phyloP scores from a whole-genome alignment of 92 coral and sea anemone genomes.

The Zoanthus solanderi region DNA sequence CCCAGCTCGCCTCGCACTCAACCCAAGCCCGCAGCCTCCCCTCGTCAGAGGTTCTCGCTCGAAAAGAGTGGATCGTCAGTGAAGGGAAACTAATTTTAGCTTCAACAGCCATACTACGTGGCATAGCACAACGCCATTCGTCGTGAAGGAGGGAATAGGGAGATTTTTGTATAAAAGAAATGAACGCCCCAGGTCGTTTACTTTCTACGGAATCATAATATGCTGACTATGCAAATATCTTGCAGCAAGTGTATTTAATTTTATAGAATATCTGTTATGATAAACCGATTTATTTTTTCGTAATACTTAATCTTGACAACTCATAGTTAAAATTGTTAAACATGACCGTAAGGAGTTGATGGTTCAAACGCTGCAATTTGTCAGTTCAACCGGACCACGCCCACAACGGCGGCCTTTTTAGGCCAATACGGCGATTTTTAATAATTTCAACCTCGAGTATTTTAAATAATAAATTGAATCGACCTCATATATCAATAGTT shows the following conservation, averaged over 20 bases:
- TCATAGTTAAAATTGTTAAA: neutral
- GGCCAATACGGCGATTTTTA: too few species aligned
- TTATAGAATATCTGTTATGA: neutral
- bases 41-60: constrained; percentile 10
- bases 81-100: neutral
- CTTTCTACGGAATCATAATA: too few species aligned
- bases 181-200: too few species aligned
- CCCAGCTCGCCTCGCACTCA: constrained; percentile 48
- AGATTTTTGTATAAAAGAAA: too few species aligned
- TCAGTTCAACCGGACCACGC: neutral
- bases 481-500: neutral
- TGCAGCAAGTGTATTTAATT: too few species aligned
- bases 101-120: too few species aligned
- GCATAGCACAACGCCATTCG: too few species aligned
- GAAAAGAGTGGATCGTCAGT: neutral
- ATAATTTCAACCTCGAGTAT: neutral
- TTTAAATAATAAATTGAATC: neutral
- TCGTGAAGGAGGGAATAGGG: too few species aligned
- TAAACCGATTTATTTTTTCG: neutral
- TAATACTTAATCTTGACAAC: neutral
- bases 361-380: neutral
- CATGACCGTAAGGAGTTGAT: neutral
- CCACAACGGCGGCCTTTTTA: too few species aligned
- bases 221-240: too few species aligned
- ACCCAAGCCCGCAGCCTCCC: constrained; percentile 29